phyloP scores from a whole-genome alignment of 2,888 invertebrate species.

The Trilocha varians region DNA sequence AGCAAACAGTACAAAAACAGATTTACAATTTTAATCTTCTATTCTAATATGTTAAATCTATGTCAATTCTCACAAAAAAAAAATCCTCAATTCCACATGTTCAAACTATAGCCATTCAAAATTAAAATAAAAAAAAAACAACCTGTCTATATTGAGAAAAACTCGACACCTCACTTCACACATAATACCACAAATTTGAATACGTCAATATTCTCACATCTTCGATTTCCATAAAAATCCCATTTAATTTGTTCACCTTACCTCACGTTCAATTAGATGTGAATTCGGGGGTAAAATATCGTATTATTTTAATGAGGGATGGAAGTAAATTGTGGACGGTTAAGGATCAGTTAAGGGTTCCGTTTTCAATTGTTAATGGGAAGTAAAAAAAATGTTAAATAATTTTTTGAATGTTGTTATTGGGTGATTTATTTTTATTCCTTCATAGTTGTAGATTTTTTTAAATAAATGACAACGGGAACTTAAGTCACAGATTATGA shows the following conservation, averaged over 20 bases:
- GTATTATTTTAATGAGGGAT: slow-evolving; percentile 36
- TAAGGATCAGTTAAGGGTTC: not conserved
- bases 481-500: no score
- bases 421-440: no score
- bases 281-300: slow-evolving; percentile 39
- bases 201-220: slow-evolving; percentile 33
- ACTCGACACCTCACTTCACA: slow-evolving; percentile 4
- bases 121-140: not conserved
- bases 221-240: slow-evolving; percentile 31
- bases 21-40: no score
- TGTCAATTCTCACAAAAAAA: no score
- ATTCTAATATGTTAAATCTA: no score
- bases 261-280: slow-evolving; percentile 57
- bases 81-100: no score
- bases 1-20: no score
- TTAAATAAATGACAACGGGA: no score
- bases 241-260: slow-evolving; percentile 17
- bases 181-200: slow-evolving; percentile 36
- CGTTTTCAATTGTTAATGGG: no score
- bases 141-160: slow-evolving; percentile 8
- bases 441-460: no score
- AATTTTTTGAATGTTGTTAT: no score
- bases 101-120: no score
- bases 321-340: not conserved
- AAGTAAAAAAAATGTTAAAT: not conserved